Evolutionary conservation across 2,888 invertebrate species (phyloP).

Genomic region (Morpho helenor): DNA sequence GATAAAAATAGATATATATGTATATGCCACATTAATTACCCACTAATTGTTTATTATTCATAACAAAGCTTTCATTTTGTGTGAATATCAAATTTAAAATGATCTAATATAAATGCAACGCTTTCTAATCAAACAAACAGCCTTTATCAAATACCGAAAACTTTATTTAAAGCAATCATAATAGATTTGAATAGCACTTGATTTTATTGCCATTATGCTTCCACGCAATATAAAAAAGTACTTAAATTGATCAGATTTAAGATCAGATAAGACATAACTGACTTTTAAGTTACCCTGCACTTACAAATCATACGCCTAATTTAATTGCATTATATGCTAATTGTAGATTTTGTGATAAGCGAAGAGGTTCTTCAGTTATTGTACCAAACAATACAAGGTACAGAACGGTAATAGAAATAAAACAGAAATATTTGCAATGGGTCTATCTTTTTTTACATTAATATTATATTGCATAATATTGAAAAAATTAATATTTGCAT

Average conservation of each 20-base stretch:
- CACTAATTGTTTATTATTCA: no score
- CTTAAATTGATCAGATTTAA: conserved; percentile 32
- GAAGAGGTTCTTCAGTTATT: conserved; percentile 47
- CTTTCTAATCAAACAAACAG: not conserved
- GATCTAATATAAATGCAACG: no score
- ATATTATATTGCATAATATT: no score
- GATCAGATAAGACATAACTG: conserved; percentile 51
- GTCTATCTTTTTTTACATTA: no score
- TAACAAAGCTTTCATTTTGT: no score
- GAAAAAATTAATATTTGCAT: no score
- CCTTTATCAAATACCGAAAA: not conserved
- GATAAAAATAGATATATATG: no score
- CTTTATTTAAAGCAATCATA: not conserved
- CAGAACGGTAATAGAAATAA: no score
- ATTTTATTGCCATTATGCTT: conserved; percentile 12
- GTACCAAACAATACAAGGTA: conserved; percentile 2
- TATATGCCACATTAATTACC: no score
- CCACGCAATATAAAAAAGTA: conserved; percentile 15
- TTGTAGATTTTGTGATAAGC: conserved; percentile 54
- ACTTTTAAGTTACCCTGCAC: conserved; percentile 59
- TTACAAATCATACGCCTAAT: conserved; percentile 64
- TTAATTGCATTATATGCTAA: conserved; percentile 52
- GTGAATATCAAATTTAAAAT: no score
- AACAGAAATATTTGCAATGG: no score
- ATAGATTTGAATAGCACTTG: conserved; percentile 13